A percentile compares a stretch with the other conserved stretches of the same genome.
Evolutionary conservation across 2,113 vertebrate species (phyloP).

Genomic region (Platysteira castanea): DNA sequence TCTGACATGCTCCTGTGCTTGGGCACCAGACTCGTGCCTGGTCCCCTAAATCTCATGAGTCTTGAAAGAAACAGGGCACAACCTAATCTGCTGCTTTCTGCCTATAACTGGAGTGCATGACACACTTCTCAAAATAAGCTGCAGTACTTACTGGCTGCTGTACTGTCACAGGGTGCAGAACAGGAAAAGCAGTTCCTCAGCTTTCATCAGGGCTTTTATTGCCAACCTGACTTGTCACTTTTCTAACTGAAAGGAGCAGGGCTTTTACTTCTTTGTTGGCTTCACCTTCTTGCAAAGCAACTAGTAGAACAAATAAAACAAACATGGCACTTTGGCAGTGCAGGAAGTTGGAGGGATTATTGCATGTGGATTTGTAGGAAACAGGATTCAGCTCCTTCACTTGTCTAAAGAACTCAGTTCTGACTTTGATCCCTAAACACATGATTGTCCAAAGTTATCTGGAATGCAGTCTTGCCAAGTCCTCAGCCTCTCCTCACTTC

Average conservation of each 20-base stretch:
- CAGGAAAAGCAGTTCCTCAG: background rate
- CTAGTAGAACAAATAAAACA: background rate
- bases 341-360: background rate
- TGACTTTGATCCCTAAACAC: background rate
- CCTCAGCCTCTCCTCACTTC: background rate
- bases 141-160: background rate
- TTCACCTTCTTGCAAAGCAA: background rate
- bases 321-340: background rate
- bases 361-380: background rate
- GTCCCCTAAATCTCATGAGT: background rate
- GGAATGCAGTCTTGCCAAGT: background rate
- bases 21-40: background rate
- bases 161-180: background rate
- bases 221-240: background rate
- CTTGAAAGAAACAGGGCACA: background rate
- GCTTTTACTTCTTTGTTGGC: background rate
- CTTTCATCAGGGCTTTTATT: background rate
- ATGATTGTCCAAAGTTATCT: background rate
- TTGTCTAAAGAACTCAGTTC: background rate
- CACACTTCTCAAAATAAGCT: conserved; percentile 37
- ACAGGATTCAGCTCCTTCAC: background rate
- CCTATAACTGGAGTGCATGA: conserved; percentile 10
- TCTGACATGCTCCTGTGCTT: background rate
- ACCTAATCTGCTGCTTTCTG: conserved; percentile 1
- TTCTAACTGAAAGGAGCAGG: background rate